A percentile compares a stretch with the other conserved stretches of the same genome.
Conservation (phyloP, 2,797 vertebrate species). For the Paramormyrops hopkinsi region DNA sequence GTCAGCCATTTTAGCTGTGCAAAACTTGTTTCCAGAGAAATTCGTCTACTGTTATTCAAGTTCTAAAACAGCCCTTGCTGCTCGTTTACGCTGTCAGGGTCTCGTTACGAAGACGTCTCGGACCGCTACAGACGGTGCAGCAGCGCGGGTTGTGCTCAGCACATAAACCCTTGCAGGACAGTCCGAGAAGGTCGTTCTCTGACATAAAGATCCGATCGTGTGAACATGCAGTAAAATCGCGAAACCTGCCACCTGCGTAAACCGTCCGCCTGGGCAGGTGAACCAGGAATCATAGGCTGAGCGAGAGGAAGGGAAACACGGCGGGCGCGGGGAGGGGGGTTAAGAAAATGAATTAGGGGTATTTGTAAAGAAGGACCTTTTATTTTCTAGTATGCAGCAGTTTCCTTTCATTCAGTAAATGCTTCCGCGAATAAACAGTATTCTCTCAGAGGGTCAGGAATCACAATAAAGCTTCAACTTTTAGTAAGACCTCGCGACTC, state of each 20-base stretch:
- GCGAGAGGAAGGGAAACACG: not conserved
- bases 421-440: slow-evolving; percentile 26
- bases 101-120: slow-evolving; percentile 67
- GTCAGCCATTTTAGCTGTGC: slow-evolving; percentile 58
- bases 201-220: not conserved
- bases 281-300: slow-evolving; percentile 4
- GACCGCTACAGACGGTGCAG: slow-evolving; percentile 61
- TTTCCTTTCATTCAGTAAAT: slow-evolving; percentile 25
- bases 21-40: slow-evolving; percentile 42
- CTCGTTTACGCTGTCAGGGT: slow-evolving; percentile 64
- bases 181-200: slow-evolving; percentile 32
- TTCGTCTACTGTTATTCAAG: slow-evolving; percentile 44
- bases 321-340: not conserved
- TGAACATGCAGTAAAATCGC: not conserved
- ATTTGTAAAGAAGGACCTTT: slow-evolving; percentile 22
- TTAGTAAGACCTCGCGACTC: slow-evolving; percentile 22
- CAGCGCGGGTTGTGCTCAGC: slow-evolving; percentile 53
- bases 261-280: not conserved
- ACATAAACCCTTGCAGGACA: slow-evolving; percentile 48
- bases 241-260: not conserved
- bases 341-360: not conserved
- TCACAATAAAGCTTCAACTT: slow-evolving; percentile 31
- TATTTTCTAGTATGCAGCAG: slow-evolving; percentile 20
- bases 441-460: slow-evolving; percentile 25
- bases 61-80: slow-evolving; percentile 60